A percentile compares a stretch with the other conserved stretches of the same genome.
Evolutionary conservation across 2,888 invertebrate species (phyloP).

Genomic region (Dexiosoma caninum): DNA sequence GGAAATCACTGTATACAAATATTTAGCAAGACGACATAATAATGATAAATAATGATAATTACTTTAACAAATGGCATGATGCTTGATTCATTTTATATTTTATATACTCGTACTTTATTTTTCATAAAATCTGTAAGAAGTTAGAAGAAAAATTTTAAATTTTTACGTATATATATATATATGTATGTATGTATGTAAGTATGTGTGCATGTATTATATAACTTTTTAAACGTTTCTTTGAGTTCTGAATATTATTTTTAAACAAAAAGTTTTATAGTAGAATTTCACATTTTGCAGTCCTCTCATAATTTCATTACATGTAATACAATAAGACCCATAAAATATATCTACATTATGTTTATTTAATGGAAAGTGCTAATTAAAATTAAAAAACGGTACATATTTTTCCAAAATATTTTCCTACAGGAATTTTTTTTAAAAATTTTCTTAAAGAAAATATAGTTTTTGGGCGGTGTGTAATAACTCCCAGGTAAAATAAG

Average conservation of each 20-base stretch:
- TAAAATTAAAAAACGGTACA: too few species aligned
- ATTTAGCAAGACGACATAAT: background rate
- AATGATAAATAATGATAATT: constrained; percentile 31
- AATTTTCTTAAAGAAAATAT: too few species aligned
- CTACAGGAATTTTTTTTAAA: too few species aligned
- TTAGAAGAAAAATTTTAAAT: constrained; percentile 39
- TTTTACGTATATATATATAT: background rate
- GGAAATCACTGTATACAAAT: constrained; percentile 11
- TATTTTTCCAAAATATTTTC: too few species aligned
- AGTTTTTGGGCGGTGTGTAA: too few species aligned
- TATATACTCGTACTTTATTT: constrained; percentile 19
- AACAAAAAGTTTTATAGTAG: constrained; percentile 22
- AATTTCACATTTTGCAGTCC: constrained; percentile 28
- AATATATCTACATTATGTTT: background rate
- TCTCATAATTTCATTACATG: constrained; percentile 16
- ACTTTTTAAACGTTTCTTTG: constrained; percentile 11
- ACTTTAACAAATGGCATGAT: constrained; percentile 24
- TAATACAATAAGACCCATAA: too few species aligned
- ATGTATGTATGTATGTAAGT: constrained; percentile 26
- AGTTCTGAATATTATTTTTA: constrained; percentile 21
- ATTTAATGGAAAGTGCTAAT: background rate
- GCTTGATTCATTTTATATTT: background rate
- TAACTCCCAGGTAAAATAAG: too few species aligned
- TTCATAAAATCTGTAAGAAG: constrained; percentile 20
- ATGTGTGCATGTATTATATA: too few species aligned